Base-by-base conservation (phyloP, 1,140 invertebrate species). In the Sycophaga agraensis region DNA sequence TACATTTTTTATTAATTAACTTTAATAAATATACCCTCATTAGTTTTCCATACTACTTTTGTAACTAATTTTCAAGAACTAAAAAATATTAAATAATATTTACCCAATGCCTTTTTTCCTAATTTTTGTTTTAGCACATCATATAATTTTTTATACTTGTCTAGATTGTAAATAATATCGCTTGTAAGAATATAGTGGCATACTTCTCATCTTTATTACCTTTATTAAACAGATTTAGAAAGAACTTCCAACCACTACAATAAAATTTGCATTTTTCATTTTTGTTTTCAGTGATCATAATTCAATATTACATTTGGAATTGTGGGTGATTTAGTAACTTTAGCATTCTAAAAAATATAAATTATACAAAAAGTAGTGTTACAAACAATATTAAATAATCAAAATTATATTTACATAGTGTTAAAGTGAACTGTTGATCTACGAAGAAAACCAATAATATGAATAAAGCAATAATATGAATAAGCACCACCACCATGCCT, bases 131-230 rank as follows among this genome's bases (percentile, higher is more conserved):
- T 81, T 68, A 96, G 88, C 37, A 93, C 74, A 42, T 86, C 68
- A 42, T 88, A 81, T 0, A 96, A 71, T 73, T 94, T 95, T 19
- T 76, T 67, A 73, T 96, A 89, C 80, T 91, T 92, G 1, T 85
- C 79, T 37, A 85, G 72, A 83, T 94, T 94, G 70, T 97, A 96
- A 70, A 96, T 95, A 1, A 93, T 96, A 82, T 96, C 94, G 40
- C 91, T 91, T 7, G 91, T 92, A 2, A 96, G 80, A 69, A 96
- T 96, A 19, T 88, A 71, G 75, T 97, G n/a, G n/a, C 92, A 83
- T 88, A 96, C 68, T 86, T 85, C 60, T 82, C 68, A 22, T 70
- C 58, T 39, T 84, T 71, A 40, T 60, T 45, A 8, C 46, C 28
- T 31, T 67, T 58, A 42, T 69, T 59, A 17, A 83, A 72, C 40